A percentile compares a stretch with the other conserved stretches of the same genome.
Conservation (phyloP, 2,113 vertebrate genomes). For the Smithornis capensis region DNA sequence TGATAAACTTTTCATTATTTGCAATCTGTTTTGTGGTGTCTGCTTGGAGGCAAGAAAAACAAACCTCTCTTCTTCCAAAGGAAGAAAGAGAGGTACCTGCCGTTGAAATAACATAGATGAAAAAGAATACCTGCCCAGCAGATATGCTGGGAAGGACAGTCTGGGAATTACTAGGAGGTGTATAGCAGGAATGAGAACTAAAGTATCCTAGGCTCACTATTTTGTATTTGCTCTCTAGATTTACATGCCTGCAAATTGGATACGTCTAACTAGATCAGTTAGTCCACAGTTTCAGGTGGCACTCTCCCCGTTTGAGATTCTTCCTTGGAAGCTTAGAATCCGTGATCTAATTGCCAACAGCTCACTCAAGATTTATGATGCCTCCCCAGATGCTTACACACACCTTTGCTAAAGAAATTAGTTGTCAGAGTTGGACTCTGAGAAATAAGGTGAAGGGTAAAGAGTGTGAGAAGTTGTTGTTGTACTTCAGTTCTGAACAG, state of each 20-base stretch:
- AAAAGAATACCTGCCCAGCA: background rate
- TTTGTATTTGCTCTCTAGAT: background rate
- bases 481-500: background rate
- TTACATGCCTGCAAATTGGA: background rate
- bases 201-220: background rate
- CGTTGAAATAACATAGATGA: background rate
- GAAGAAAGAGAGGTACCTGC: background rate
- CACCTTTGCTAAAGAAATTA: background rate
- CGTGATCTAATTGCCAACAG: background rate
- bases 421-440: background rate
- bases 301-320: background rate
- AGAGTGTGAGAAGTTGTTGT: background rate
- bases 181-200: background rate
- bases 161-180: background rate
- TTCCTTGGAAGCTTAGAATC: background rate
- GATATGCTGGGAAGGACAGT: background rate
- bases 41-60: background rate
- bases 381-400: background rate
- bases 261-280: background rate
- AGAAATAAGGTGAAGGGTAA: background rate
- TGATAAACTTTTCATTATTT: background rate
- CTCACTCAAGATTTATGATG: background rate
- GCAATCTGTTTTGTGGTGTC: background rate
- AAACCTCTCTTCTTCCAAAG: background rate
- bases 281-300: background rate